These are phyloP conservation scores for Anagrus nilaparvatae DNA, from an alignment of 1,140 invertebrate genomes.

Conservation along the genomic window DNA sequence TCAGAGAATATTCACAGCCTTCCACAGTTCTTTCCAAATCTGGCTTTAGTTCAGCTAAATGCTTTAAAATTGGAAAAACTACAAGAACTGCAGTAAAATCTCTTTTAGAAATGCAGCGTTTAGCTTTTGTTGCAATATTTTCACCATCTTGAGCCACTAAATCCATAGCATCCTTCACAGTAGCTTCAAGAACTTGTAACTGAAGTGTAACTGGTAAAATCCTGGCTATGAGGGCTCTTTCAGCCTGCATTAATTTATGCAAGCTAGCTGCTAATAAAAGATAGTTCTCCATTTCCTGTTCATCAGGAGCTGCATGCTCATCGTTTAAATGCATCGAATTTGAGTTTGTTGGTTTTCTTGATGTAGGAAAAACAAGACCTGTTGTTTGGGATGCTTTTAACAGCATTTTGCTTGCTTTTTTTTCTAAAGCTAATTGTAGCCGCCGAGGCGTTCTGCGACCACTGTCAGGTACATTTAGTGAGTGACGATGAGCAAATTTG, in stretches of 20 bases:
- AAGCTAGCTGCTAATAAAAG: slow-evolving; percentile 75
- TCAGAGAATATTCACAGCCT: slow-evolving; percentile 58
- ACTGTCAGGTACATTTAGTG: slow-evolving; percentile 31
- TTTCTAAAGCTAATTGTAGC: slow-evolving; percentile 58
- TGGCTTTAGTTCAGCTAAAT: slow-evolving; percentile 67
- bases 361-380: slow-evolving; percentile 31
- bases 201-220: slow-evolving; percentile 75
- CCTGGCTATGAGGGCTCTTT: slow-evolving; percentile 69
- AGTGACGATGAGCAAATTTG: slow-evolving; percentile 45
- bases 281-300: slow-evolving; percentile 81
- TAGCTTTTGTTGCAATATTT: slow-evolving; percentile 64
- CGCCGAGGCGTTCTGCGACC: slow-evolving; percentile 41
- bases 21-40: slow-evolving; percentile 74
- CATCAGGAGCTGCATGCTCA: slow-evolving; percentile 47
- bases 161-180: slow-evolving; percentile 77
- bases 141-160: slow-evolving; percentile 78
- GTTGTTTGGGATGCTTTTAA: slow-evolving; percentile 71
- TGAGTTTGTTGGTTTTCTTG: slow-evolving; percentile 33
- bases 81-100: slow-evolving; percentile 76
- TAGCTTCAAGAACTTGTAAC: slow-evolving; percentile 72
- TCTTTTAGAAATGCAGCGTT: slow-evolving; percentile 67
- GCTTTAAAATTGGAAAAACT: slow-evolving; percentile 78
- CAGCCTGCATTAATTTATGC: slow-evolving; percentile 80
- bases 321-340: slow-evolving; percentile 21
- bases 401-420: slow-evolving; percentile 78